phyloP scores from a whole-genome alignment of 2,888 invertebrate genomes.

The Pycnomerus fuliginosus region DNA sequence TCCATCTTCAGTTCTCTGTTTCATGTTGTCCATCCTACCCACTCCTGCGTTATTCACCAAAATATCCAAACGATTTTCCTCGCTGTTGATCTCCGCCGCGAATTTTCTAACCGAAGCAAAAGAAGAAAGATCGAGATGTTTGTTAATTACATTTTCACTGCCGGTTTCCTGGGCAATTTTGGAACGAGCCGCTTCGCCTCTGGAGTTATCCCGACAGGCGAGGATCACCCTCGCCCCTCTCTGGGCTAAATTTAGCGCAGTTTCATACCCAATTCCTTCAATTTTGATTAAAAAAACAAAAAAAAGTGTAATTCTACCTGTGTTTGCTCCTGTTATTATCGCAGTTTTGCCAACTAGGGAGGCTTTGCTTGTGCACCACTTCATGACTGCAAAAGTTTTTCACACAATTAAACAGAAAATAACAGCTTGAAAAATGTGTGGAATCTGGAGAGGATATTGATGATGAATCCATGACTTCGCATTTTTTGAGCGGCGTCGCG shows the following conservation, averaged over 20 bases:
- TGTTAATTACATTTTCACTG: constrained; percentile 45
- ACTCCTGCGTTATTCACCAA: constrained; percentile 67
- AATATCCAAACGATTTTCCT: constrained; percentile 60
- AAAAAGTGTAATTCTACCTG: background rate
- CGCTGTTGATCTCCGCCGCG: constrained; percentile 58
- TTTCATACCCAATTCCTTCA: constrained; percentile 54
- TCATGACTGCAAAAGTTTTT: too few species aligned
- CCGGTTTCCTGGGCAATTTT: constrained; percentile 43
- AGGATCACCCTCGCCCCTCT: constrained; percentile 58
- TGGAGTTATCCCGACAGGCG: constrained; percentile 53
- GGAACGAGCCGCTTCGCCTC: constrained; percentile 33
- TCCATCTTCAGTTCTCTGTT: constrained; percentile 62
- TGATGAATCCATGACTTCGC: too few species aligned
- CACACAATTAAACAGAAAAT: too few species aligned
- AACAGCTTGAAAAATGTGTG: too few species aligned
- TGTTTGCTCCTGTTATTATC: too few species aligned
- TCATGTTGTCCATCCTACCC: too few species aligned
- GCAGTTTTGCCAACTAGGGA: constrained; percentile 8
- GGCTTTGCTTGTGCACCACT: constrained; percentile 9
- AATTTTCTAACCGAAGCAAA: constrained; percentile 60
- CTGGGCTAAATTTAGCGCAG: constrained; percentile 51
- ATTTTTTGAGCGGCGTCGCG: too few species aligned
- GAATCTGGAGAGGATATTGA: too few species aligned
- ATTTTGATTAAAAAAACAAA: too few species aligned
- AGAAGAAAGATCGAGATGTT: constrained; percentile 57